Evolutionary conservation across 2,888 invertebrate species (phyloP).

Genomic region (Morpho achilles): DNA sequence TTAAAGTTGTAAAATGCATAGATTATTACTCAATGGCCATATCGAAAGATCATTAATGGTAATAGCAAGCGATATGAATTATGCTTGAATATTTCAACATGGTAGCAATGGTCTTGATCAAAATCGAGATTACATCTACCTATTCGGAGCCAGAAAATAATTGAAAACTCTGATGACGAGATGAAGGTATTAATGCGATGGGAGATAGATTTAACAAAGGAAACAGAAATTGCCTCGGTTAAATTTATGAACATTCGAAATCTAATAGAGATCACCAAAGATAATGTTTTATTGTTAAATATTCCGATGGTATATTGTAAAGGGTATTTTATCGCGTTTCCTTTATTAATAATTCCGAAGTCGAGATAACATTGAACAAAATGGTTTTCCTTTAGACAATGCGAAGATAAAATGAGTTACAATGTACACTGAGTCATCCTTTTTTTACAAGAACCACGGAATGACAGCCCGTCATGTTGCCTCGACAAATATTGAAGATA

Average conservation of each 20-base stretch:
- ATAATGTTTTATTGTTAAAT: conserved; percentile 10
- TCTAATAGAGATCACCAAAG: conserved; percentile 7
- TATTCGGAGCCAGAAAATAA: conserved; percentile 15
- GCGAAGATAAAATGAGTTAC: conserved; percentile 23
- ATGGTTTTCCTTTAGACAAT: conserved; percentile 24
- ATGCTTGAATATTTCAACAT: conserved; percentile 8
- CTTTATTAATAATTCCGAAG: conserved; percentile 18
- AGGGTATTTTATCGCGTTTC: conserved; percentile 17
- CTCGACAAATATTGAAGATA: conserved; percentile 24
- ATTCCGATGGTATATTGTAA: conserved; percentile 1
- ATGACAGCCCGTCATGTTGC: conserved; percentile 22
- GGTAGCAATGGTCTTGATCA: conserved; percentile 12
- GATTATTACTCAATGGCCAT: conserved; percentile 4
- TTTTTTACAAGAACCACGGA: conserved; percentile 20
- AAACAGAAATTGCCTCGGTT: conserved; percentile 18
- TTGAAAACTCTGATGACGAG: conserved; percentile 16
- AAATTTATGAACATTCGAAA: conserved; percentile 15
- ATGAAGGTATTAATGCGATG: conserved; percentile 19
- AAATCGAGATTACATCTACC: conserved; percentile 13
- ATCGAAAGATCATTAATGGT: conserved; percentile 16
- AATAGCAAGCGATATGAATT: conserved; percentile 11
- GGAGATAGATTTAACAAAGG: conserved; percentile 18
- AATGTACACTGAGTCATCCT: conserved; percentile 23
- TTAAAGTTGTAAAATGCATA: not conserved
- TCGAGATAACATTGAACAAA: conserved; percentile 30